These are phyloP conservation scores for Ptyas mucosa DNA, from an alignment of 2,113 vertebrate genomes.

Conservation along the genomic window DNA sequence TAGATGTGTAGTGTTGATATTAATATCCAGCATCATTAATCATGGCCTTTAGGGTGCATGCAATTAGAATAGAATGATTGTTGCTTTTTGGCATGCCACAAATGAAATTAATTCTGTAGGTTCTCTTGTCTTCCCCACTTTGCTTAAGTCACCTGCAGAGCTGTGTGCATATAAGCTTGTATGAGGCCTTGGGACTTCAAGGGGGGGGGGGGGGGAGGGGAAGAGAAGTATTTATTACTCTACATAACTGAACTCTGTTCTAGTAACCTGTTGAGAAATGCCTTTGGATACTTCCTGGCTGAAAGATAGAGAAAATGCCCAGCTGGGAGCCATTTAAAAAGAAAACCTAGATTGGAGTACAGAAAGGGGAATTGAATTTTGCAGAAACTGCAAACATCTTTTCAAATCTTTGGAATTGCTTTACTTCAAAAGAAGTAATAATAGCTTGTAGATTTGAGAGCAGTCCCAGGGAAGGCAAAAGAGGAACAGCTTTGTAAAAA, in stretches of 20 bases:
- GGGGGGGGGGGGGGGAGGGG: neutral
- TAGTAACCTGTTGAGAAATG: slow-evolving; percentile 13
- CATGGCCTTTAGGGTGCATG: neutral
- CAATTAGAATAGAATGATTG: neutral
- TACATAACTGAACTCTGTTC: slow-evolving; percentile 12
- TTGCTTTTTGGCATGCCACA: neutral
- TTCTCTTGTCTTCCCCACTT: neutral
- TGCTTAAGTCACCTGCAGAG: neutral
- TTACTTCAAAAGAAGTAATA: slow-evolving; percentile 31
- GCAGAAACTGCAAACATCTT: slow-evolving; percentile 25
- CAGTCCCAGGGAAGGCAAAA: neutral
- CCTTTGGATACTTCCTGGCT: slow-evolving; percentile 5
- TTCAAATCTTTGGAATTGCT: slow-evolving; percentile 24
- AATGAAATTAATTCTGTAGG: neutral
- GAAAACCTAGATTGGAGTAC: slow-evolving; percentile 15
- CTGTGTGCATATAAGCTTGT: neutral
- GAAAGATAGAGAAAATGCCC: slow-evolving; percentile 20
- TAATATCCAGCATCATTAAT: neutral
- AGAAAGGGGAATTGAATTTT: slow-evolving; percentile 27
- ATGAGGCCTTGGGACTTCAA: neutral
- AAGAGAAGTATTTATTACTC: slow-evolving; percentile 15
- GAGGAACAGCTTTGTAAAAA: neutral
- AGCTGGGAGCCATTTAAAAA: slow-evolving; percentile 29
- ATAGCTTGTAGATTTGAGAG: slow-evolving; percentile 1
- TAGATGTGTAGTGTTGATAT: neutral